phyloP scores from a whole-genome alignment of 2,113 vertebrate genomes.

The Malurus elegans region DNA sequence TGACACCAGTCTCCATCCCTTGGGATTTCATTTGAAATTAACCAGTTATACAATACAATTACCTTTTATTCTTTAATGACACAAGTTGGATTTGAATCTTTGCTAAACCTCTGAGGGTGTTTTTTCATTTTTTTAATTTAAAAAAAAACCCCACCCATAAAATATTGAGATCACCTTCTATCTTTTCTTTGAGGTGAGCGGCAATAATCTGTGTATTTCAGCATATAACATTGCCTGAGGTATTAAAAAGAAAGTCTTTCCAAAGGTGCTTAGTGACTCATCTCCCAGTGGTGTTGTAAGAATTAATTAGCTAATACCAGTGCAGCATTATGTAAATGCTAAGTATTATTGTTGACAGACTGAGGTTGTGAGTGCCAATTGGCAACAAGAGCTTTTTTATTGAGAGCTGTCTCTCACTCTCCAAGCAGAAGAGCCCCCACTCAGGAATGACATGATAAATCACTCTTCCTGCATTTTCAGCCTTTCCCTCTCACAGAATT shows the following conservation, averaged over 20 bases:
- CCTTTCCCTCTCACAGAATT: background rate
- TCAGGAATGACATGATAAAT: background rate
- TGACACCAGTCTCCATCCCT: background rate
- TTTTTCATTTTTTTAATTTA: background rate
- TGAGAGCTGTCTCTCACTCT: background rate
- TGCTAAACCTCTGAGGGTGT: background rate
- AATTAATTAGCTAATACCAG: conserved; percentile 15
- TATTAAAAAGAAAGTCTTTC: background rate
- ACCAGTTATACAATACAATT: accelerated
- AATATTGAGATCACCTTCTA: background rate
- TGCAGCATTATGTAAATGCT: background rate
- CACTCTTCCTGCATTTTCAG: background rate
- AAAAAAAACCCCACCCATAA: background rate
- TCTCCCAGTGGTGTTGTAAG: background rate
- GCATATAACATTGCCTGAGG: background rate
- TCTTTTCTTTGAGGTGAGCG: background rate
- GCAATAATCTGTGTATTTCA: background rate
- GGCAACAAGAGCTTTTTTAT: background rate
- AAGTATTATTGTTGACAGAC: background rate
- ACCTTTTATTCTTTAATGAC: background rate
- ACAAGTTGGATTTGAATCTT: background rate
- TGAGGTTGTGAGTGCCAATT: background rate
- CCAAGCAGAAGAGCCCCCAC: background rate
- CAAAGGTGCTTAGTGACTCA: conserved; percentile 23
- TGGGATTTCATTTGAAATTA: background rate